These are phyloP conservation scores for Rambutsinella grinnellia DNA, from an alignment of 2,888 invertebrate species.

Conservation along the genomic window DNA sequence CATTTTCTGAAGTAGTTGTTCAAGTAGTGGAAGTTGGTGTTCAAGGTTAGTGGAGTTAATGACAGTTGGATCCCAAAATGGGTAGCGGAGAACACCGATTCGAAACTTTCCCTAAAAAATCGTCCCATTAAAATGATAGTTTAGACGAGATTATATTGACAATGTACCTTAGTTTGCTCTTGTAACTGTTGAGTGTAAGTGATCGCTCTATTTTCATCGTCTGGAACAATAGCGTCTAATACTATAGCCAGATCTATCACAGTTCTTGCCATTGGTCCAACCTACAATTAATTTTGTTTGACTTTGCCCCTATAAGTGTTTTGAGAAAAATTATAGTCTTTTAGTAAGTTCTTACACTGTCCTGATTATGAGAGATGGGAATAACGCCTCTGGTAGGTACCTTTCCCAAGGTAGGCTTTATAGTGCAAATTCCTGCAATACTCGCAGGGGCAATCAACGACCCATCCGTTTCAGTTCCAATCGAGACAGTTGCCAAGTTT, in stretches of 20 bases:
- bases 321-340: too few relatives aligned
- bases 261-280: slow-evolving; percentile 54
- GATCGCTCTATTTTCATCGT: slow-evolving; percentile 3
- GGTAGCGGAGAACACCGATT: slow-evolving; percentile 32
- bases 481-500: slow-evolving; percentile 44
- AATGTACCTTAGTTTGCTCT: background rate
- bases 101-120: slow-evolving; percentile 18
- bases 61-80: slow-evolving; percentile 28
- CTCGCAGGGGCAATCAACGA: slow-evolving; percentile 42
- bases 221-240: slow-evolving; percentile 17
- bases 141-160: too few relatives aligned
- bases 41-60: slow-evolving; percentile 2
- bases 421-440: slow-evolving; percentile 24
- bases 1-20: background rate
- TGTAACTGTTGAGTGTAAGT: slow-evolving; percentile 14
- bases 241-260: slow-evolving; percentile 37
- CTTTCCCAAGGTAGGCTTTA: slow-evolving; percentile 42
- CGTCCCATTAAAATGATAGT: too few relatives aligned
- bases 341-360: slow-evolving; percentile 42
- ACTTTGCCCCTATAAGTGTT: background rate
- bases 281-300: too few relatives aligned
- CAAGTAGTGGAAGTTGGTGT: slow-evolving; percentile 14
- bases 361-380: slow-evolving; percentile 49
- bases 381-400: slow-evolving; percentile 48
- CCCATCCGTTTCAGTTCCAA: slow-evolving; percentile 55